A percentile compares a stretch with the other conserved stretches of the same genome.
Evolutionary conservation across 2,113 vertebrate genomes (phyloP).

Genomic region (Nannospalax galili): DNA sequence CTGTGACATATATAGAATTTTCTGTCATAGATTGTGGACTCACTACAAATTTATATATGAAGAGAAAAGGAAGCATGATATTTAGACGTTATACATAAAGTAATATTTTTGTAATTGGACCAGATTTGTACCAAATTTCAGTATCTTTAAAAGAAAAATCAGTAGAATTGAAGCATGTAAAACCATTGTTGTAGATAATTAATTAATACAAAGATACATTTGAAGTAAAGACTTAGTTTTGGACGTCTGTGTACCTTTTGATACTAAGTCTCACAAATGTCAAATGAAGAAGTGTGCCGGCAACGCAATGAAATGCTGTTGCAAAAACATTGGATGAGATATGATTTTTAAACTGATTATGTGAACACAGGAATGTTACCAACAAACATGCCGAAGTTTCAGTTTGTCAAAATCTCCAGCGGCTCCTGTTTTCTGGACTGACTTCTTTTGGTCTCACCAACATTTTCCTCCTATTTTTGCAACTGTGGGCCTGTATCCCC

Average conservation of each 20-base stretch:
- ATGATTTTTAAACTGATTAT: not conserved
- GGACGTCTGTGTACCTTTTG: not conserved
- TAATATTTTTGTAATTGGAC: not conserved
- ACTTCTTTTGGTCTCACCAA: not conserved
- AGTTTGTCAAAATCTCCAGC: not conserved
- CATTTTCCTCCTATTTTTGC: not conserved
- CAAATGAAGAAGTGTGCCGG: not conserved
- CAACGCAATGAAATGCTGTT: not conserved
- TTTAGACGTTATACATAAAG: not conserved
- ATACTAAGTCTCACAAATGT: not conserved
- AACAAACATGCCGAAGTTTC: not conserved
- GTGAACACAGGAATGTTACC: not conserved
- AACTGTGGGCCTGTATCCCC: not conserved
- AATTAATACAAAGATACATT: not conserved
- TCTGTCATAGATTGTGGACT: not conserved
- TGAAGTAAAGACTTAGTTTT: not conserved
- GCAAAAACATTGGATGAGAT: not conserved
- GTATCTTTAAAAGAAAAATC: not conserved
- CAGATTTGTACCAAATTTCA: not conserved
- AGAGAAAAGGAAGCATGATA: not conserved
- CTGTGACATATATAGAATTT: too few relatives aligned
- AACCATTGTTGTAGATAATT: not conserved
- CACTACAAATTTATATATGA: not conserved
- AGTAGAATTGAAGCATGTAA: not conserved
- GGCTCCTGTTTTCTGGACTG: not conserved